phyloP scores from a whole-genome alignment of 2,113 vertebrate genomes.

The Pyxicephalus adspersus region DNA sequence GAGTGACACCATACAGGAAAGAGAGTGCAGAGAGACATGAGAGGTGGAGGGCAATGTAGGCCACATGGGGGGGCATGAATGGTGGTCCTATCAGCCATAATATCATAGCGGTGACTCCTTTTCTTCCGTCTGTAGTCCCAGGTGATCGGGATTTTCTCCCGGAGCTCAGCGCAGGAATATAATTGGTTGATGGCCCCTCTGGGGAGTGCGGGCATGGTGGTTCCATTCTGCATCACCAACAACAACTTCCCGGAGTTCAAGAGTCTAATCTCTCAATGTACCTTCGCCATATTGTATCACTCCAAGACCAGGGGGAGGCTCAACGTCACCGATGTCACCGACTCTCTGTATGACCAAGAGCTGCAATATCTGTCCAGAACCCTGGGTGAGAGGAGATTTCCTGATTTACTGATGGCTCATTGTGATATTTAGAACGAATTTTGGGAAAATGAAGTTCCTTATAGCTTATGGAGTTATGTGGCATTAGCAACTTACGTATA shows the following conservation, averaged over 20 bases:
- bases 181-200: background rate
- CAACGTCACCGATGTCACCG: constrained; percentile 38
- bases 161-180: background rate
- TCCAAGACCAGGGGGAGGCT: constrained; percentile 4
- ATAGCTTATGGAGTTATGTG: too few species aligned
- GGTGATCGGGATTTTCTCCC: constrained; percentile 18
- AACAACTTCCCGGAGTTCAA: background rate
- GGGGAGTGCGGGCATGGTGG: background rate
- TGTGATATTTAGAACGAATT: too few species aligned
- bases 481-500: too few species aligned
- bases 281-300: constrained; percentile 30
- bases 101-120: too few species aligned
- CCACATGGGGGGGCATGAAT: too few species aligned
- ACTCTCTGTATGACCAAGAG: constrained; percentile 23
- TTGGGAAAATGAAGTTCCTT: too few species aligned
- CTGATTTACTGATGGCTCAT: too few species aligned
- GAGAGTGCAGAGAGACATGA: too few species aligned
- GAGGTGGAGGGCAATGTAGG: too few species aligned
- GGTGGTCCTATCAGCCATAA: too few species aligned
- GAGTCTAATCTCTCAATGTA: background rate
- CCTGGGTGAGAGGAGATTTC: constrained; percentile 12
- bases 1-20: too few species aligned
- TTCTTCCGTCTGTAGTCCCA: too few species aligned
- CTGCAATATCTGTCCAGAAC: background rate
- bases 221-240: constrained; percentile 15